Percentiles rank a stretch among this genome's conserved stretches.
These are phyloP conservation scores for Zele albiditarsus DNA, from an alignment of 2,888 invertebrate species.

Conservation along the genomic window DNA sequence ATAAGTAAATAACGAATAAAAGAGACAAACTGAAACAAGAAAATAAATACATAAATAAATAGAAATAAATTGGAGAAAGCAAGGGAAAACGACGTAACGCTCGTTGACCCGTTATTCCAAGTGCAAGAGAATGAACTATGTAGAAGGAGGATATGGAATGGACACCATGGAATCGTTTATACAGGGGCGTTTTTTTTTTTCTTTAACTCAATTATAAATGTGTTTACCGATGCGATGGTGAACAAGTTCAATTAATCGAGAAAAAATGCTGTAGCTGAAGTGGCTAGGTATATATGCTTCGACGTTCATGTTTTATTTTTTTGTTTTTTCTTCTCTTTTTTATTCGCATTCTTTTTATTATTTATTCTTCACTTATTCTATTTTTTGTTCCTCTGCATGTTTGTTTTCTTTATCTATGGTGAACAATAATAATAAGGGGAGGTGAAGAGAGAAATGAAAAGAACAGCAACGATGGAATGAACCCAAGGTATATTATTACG, in stretches of 20 bases:
- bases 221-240: constrained; percentile 26
- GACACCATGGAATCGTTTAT: constrained; percentile 25
- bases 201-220: constrained; percentile 30
- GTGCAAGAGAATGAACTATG: background rate
- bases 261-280: constrained; percentile 17
- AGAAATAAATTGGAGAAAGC: background rate
- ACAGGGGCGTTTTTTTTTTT: background rate
- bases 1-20: background rate
- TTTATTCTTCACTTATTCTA: background rate
- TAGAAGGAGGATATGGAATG: constrained; percentile 5
- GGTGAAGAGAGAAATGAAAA: background rate
- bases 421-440: background rate
- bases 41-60: background rate
- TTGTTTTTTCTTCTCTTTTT: constrained; percentile 11
- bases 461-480: background rate
- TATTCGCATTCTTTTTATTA: background rate
- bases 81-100: constrained; percentile 1
- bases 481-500: background rate
- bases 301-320: background rate
- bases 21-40: constrained; percentile 4
- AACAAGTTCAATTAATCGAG: constrained; percentile 37
- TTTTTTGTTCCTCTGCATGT: background rate
- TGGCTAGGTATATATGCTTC: background rate
- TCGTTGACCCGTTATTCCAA: constrained; percentile 27
- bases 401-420: background rate